These are phyloP conservation scores for Myocastor coypus DNA, from an alignment of 2,113 vertebrate species.

Conservation along the genomic window DNA sequence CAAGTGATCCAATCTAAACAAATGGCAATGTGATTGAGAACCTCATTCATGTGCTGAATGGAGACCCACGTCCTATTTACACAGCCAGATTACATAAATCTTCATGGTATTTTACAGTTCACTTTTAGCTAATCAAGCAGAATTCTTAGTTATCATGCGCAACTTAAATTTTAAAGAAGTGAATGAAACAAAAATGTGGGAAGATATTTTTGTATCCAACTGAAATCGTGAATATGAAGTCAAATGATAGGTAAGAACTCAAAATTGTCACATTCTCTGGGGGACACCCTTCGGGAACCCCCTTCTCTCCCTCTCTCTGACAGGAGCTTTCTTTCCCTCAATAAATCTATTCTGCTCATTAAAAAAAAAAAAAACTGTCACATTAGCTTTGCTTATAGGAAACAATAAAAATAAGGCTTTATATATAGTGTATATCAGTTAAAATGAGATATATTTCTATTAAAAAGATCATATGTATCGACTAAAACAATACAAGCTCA, in stretches of 20 bases:
- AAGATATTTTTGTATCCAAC: neutral
- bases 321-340: no score
- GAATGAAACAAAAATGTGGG: neutral
- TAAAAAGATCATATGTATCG: neutral
- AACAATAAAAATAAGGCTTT: neutral
- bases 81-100: conserved; percentile 5
- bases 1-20: conserved; percentile 34
- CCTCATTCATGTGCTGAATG: neutral
- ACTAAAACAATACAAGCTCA: neutral
- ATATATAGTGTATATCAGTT: neutral
- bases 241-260: neutral
- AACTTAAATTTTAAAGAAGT: conserved; percentile 19
- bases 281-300: no score
- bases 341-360: no score
- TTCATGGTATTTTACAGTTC: neutral
- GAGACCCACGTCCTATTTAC: neutral
- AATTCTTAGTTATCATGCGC: neutral
- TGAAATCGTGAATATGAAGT: neutral
- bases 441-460: neutral
- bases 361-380: neutral
- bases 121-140: conserved; percentile 8
- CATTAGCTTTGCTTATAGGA: neutral
- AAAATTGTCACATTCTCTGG: neutral
- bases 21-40: conserved; percentile 40
- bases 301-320: no score